A percentile compares a stretch with the other conserved stretches of the same genome.
Conservation (phyloP, 2,888 invertebrate genomes). For the Heliconius charithonia region DNA sequence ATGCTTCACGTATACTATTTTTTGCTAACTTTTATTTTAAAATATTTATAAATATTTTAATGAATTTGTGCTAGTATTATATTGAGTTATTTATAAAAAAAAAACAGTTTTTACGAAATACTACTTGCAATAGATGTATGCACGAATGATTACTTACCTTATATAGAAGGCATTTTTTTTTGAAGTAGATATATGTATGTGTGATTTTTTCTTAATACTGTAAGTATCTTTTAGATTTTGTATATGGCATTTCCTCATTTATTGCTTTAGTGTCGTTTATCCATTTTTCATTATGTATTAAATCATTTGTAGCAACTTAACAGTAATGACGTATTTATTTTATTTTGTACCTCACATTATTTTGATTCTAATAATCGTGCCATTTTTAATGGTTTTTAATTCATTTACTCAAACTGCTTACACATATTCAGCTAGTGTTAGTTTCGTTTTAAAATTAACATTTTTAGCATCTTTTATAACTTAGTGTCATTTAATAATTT, state of each 20-base stretch:
- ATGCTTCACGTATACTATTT: not conserved
- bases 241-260: slow-evolving; percentile 2
- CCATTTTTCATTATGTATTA: not conserved
- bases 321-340: not conserved
- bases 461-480: not conserved
- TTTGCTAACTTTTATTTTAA: not conserved
- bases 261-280: slow-evolving; percentile 20
- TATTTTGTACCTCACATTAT: not conserved
- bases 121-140: not conserved
- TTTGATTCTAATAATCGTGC: not conserved
- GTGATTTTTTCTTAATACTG: slow-evolving; percentile 15
- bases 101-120: no score
- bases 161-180: slow-evolving; percentile 1
- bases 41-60: not conserved
- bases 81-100: not conserved
- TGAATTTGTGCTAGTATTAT: not conserved
- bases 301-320: not conserved
- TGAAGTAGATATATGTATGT: not conserved
- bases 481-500: not conserved
- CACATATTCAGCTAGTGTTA: slow-evolving; percentile 17
- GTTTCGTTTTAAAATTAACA: not conserved
- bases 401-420: slow-evolving; percentile 7
- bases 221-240: slow-evolving; percentile 25
- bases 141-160: no score
- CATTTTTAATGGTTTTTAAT: not conserved